Percentiles rank a stretch among this genome's conserved stretches.
Evolutionary conservation across 2,797 vertebrate species (phyloP).

Genomic region (Leptodactylus fallax): DNA sequence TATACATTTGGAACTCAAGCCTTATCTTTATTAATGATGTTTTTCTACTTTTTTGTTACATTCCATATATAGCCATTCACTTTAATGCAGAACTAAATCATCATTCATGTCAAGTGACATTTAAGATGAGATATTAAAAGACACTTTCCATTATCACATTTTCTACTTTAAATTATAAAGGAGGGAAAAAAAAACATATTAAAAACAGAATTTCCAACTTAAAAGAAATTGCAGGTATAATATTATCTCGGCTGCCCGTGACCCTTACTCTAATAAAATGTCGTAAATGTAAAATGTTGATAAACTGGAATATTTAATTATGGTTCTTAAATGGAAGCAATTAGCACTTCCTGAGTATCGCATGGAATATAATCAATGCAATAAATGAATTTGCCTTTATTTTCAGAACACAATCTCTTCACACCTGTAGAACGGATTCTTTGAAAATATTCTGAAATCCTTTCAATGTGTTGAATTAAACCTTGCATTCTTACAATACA

Average conservation of each 20-base stretch:
- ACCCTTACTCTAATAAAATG: conserved; percentile 1
- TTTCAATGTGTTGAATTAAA: not conserved
- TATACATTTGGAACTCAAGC: too few species aligned
- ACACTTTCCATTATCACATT: not conserved
- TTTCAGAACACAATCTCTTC: not conserved
- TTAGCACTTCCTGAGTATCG: conserved; percentile 31
- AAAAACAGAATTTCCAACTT: not conserved
- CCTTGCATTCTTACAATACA: not conserved
- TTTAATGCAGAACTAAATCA: too few species aligned
- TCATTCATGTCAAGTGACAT: not conserved
- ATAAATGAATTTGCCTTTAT: not conserved
- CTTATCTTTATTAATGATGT: too few species aligned
- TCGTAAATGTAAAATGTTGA: conserved; percentile 4
- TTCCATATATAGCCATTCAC: too few species aligned
- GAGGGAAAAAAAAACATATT: too few species aligned
- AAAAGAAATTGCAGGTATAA: not conserved
- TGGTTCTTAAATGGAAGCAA: conserved; percentile 26
- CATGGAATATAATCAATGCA: conserved; percentile 11
- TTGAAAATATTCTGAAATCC: not conserved
- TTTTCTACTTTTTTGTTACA: too few species aligned
- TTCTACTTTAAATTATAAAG: not conserved
- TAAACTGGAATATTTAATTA: conserved; percentile 44
- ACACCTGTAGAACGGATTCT: not conserved
- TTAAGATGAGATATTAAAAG: too few species aligned
- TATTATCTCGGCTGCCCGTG: not conserved